Conservation (phyloP, 1,140 invertebrate species). For the Papilio glaucus region DNA sequence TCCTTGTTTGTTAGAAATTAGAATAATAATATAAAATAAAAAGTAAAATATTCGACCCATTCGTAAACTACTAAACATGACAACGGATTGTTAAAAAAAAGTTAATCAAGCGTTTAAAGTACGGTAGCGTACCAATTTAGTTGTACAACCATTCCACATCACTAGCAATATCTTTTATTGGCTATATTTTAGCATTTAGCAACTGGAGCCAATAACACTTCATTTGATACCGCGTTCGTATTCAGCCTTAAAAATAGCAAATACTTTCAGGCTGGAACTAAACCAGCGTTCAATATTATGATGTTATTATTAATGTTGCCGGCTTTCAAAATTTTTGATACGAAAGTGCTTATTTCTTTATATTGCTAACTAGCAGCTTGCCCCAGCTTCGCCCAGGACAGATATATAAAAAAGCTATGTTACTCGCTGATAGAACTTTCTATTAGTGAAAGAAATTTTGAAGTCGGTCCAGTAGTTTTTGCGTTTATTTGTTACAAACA, state of each 20-base stretch:
- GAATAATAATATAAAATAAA: not conserved
- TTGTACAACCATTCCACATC: slow-evolving; percentile 8
- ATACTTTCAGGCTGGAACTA: slow-evolving; percentile 32
- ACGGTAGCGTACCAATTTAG: not conserved
- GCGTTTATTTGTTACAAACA: too few species aligned
- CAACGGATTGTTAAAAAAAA: not conserved
- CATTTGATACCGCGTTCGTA: slow-evolving; percentile 35
- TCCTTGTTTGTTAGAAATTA: not conserved
- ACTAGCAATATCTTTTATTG: slow-evolving; percentile 39
- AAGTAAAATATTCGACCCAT: too few species aligned
- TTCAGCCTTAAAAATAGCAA: slow-evolving; percentile 35
- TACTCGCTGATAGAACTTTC: too few species aligned
- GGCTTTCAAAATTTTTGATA: not conserved
- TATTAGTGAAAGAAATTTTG: too few species aligned
- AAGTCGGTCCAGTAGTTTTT: too few species aligned
- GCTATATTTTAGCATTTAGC: slow-evolving; percentile 39
- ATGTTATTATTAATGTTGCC: not conserved
- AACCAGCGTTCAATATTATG: not conserved
- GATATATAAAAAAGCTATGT: too few species aligned
- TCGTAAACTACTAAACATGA: not conserved
- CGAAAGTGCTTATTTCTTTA: not conserved
- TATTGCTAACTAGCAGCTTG: too few species aligned
- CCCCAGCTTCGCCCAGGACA: too few species aligned
- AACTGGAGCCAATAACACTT: slow-evolving; percentile 37
- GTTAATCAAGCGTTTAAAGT: not conserved